A percentile compares a stretch with the other conserved stretches of the same genome.
Conservation (phyloP, 2,888 invertebrate genomes). For the Carpatolechia fugitivella region DNA sequence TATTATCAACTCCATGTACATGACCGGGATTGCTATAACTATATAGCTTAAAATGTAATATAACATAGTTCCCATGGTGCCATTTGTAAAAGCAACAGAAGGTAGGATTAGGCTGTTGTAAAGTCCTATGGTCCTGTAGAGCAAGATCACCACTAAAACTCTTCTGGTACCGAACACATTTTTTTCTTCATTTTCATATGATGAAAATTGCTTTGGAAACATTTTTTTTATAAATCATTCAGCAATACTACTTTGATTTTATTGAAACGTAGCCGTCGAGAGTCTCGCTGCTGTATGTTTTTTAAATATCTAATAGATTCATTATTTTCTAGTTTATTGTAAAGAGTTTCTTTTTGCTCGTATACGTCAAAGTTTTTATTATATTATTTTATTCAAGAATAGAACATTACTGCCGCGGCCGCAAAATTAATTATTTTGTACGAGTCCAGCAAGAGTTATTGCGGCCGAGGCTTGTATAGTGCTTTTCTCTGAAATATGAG, state of each 20-base stretch:
- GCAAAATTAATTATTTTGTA: too few relatives aligned
- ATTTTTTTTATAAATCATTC: neutral
- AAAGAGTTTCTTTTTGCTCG: too few relatives aligned
- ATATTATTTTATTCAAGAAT: too few relatives aligned
- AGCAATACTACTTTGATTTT: too few relatives aligned
- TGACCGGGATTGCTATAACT: slow-evolving; percentile 53
- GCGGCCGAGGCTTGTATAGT: too few relatives aligned
- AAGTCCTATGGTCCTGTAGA: neutral
- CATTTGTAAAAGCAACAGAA: neutral
- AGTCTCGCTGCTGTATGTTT: neutral
- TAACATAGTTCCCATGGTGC: neutral
- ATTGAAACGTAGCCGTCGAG: neutral
- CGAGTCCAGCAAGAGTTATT: too few relatives aligned
- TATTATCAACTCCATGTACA: slow-evolving; percentile 63
- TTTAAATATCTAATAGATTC: too few relatives aligned
- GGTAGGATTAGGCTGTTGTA: neutral
- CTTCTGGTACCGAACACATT: neutral
- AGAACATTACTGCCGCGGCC: too few relatives aligned
- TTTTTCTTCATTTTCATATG: slow-evolving; percentile 1
- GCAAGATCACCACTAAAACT: neutral
- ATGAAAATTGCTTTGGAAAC: neutral
- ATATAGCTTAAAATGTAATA: slow-evolving; percentile 26
- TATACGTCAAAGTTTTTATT: too few relatives aligned
- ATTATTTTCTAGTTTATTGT: too few relatives aligned
- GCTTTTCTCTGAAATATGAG: too few relatives aligned